Evolutionary conservation across 2,797 vertebrate genomes (phyloP).

Genomic region (Tokudaia tokunoshimensis): DNA sequence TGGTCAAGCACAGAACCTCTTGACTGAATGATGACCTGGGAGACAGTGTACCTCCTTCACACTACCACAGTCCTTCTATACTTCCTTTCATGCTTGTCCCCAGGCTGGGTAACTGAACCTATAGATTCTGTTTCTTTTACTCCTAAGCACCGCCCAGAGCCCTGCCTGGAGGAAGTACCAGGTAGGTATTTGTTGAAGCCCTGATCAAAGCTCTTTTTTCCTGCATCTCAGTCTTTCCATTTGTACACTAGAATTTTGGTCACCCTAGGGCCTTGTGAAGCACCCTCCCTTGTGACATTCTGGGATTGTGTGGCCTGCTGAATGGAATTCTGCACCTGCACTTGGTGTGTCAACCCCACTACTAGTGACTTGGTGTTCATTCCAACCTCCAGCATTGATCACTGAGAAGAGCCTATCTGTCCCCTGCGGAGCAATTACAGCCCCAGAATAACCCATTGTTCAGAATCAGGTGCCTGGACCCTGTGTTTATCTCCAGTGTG

Average conservation of each 20-base stretch:
- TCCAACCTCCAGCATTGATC: slow-evolving; percentile 48
- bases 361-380: background rate
- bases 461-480: slow-evolving; percentile 74
- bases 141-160: background rate
- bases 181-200: background rate
- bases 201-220: background rate
- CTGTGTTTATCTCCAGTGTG: slow-evolving; percentile 63
- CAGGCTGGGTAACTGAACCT: no score
- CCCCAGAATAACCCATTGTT: slow-evolving; percentile 80
- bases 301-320: background rate
- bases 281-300: background rate
- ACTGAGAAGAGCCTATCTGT: slow-evolving; percentile 67
- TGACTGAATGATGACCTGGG: background rate
- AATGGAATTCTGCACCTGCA: slow-evolving; percentile 29
- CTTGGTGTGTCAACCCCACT: background rate
- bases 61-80: background rate
- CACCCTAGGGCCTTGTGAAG: background rate
- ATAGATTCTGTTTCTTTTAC: background rate
- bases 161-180: background rate
- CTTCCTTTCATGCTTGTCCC: background rate
- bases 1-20: background rate
- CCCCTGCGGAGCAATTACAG: slow-evolving; percentile 75
- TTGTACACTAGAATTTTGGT: background rate
- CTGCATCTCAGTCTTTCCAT: background rate
- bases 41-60: accelerated